phyloP scores from a whole-genome alignment of 2,797 vertebrate species.

The Ctenosaura bakeri region DNA sequence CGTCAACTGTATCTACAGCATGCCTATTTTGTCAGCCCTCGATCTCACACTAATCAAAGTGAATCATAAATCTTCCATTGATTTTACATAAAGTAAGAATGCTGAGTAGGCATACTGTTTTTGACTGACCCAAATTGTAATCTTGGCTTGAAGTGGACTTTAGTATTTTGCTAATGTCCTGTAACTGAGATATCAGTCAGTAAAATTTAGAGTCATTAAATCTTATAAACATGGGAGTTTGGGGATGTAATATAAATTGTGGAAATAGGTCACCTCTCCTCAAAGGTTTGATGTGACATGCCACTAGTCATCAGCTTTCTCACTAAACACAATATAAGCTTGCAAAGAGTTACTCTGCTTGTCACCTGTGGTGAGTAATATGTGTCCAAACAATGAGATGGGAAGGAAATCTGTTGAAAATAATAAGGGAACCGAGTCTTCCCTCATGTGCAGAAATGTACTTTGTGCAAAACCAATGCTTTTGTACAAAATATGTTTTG shows the following conservation, averaged over 20 bases:
- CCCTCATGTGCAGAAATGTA: no score
- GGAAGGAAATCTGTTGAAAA: neutral
- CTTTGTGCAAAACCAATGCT: no score
- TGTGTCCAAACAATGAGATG: neutral
- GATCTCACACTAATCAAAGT: neutral
- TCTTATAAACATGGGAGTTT: neutral
- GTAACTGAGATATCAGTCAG: neutral
- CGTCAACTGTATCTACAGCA: neutral
- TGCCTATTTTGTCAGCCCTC: neutral
- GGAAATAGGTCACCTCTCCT: neutral
- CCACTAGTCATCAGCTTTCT: neutral
- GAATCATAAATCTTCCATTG: neutral
- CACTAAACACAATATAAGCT: neutral
- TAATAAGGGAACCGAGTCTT: neutral
- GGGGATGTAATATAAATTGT: neutral
- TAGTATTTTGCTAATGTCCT: neutral
- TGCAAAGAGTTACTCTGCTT: neutral
- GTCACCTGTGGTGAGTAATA: neutral
- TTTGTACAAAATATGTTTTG: no score
- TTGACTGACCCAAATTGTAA: neutral
- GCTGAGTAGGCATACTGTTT: neutral
- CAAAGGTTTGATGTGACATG: no score
- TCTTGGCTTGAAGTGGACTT: neutral
- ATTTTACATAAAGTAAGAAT: neutral
- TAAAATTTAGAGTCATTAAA: neutral